Evolutionary conservation across 2,113 vertebrate genomes (phyloP).

Genomic region (Pseudonaja textilis): DNA sequence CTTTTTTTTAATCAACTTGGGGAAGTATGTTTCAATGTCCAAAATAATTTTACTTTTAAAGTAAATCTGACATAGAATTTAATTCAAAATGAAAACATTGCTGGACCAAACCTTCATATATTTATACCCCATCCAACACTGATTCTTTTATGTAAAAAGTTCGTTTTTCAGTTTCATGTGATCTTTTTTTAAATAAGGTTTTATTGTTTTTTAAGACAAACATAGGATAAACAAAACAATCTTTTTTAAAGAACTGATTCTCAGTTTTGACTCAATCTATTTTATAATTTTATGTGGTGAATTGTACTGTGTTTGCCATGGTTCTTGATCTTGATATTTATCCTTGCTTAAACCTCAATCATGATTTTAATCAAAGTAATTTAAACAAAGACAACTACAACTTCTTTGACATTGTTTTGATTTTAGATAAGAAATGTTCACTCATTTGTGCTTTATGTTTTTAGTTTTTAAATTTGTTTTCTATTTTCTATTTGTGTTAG

Average conservation of each 20-base stretch:
- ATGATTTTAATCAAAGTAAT: background rate
- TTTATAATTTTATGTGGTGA: background rate
- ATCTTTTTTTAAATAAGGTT: background rate
- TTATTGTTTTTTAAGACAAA: too few species aligned
- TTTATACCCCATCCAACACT: background rate
- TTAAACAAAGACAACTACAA: background rate
- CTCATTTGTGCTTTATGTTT: background rate
- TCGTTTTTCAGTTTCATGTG: background rate
- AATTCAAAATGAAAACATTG: background rate
- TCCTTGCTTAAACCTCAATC: background rate
- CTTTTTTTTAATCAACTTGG: background rate
- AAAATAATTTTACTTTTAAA: background rate
- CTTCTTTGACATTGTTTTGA: background rate
- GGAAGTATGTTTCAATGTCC: background rate
- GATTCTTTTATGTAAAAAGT: background rate
- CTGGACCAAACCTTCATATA: background rate
- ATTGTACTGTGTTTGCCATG: background rate
- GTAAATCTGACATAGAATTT: background rate
- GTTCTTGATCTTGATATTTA: background rate
- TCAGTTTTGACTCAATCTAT: background rate
- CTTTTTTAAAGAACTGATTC: background rate
- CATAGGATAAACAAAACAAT: too few species aligned
- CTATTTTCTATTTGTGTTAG: background rate
- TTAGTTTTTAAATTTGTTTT: background rate
- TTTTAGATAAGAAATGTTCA: background rate